Conservation (phyloP, 2,888 invertebrate genomes). For the Rhagonycha fulva region DNA sequence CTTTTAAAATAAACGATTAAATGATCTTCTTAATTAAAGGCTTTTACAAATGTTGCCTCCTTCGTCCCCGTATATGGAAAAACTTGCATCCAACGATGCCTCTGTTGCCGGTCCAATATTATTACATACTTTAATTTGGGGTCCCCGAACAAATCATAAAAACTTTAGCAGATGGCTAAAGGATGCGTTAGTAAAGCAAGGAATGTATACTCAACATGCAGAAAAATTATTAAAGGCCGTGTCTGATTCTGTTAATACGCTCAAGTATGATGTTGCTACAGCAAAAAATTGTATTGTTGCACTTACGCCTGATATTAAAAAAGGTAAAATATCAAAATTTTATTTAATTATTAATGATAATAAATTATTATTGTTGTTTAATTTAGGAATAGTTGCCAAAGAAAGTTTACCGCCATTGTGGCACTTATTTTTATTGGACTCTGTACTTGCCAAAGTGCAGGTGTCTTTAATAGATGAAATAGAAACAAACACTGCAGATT, state of each 20-base stretch:
- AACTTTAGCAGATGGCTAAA: conserved; percentile 88
- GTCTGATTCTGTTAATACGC: conserved; percentile 68
- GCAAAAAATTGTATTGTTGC: conserved; percentile 64
- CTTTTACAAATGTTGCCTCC: conserved; percentile 86
- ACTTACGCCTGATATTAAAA: conserved; percentile 58
- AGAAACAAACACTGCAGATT: conserved; percentile 50
- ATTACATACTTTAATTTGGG: conserved; percentile 88
- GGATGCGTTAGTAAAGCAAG: conserved; percentile 89
- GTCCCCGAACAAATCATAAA: conserved; percentile 82
- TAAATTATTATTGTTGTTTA: neutral
- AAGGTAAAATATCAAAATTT: conserved; percentile 37
- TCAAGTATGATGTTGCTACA: conserved; percentile 65
- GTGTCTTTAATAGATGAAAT: conserved; percentile 62
- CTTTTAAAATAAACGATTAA: neutral
- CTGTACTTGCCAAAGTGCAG: conserved; percentile 76
- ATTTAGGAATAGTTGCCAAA: conserved; percentile 46
- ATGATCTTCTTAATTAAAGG: conserved; percentile 51
- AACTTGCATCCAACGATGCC: conserved; percentile 69
- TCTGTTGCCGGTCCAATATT: conserved; percentile 71
- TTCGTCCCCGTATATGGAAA: conserved; percentile 84
- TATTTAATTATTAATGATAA: neutral
- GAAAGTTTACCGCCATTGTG: conserved; percentile 69
- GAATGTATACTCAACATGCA: conserved; percentile 81
- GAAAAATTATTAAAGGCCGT: conserved; percentile 75
- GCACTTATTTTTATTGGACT: conserved; percentile 76